A percentile compares a stretch with the other conserved stretches of the same genome.
These are phyloP conservation scores for Chrysolina haemoptera DNA, from an alignment of 2,888 invertebrate genomes.

Conservation along the genomic window DNA sequence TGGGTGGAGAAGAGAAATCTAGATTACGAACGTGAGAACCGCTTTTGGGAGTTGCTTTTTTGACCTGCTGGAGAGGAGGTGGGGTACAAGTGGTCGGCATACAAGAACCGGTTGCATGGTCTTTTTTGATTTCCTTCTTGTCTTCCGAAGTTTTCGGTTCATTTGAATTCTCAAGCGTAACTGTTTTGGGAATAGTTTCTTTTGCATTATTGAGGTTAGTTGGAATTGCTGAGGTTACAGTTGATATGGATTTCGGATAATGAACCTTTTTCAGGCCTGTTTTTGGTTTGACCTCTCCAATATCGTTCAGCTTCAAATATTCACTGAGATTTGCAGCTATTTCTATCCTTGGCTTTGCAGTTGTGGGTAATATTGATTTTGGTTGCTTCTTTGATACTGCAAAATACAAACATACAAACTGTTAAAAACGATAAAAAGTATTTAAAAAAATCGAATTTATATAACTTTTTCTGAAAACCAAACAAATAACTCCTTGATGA, in stretches of 20 bases:
- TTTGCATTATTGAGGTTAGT: neutral
- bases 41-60: constrained; percentile 52
- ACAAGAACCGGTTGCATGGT: neutral
- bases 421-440: neutral
- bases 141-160: neutral
- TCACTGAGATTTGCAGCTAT: constrained; percentile 34
- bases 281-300: constrained; percentile 15
- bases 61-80: constrained; percentile 23
- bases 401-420: neutral
- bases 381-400: neutral
- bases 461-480: neutral
- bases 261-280: constrained; percentile 42
- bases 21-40: constrained; percentile 61
- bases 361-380: constrained; percentile 36
- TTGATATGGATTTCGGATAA: constrained; percentile 34
- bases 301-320: constrained; percentile 22
- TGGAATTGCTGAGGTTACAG: neutral
- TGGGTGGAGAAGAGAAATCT: constrained; percentile 60
- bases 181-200: neutral
- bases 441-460: neutral
- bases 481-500: no score
- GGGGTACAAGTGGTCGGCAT: constrained; percentile 31
- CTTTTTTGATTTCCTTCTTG: neutral
- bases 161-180: neutral
- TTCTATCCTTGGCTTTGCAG: constrained; percentile 30